Evolutionary conservation across 2,797 vertebrate genomes (phyloP), one percentile per base, ranked within the genome.

Genomic region (Thunnus albacares): DNA sequence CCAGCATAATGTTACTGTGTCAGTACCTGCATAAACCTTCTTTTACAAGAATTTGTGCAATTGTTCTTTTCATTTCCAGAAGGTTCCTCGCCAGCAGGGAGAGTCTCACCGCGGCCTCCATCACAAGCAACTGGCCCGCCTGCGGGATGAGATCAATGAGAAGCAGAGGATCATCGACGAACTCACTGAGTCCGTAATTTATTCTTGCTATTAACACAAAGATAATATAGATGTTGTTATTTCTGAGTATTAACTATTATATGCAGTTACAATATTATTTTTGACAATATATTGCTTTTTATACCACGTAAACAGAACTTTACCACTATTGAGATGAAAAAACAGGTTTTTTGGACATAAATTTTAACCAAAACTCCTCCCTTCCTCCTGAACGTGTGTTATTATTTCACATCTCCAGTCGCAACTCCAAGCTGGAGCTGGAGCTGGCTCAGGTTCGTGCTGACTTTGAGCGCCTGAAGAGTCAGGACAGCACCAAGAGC

Each of bases 81-180:
- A 96, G 93, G 82, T 92, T 8, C 66, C 92, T 85, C 90, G 88
- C 77, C 93, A 96, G 95, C 91, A 93, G 93, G 85, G 94, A 83
- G 95, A 95, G 56, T 87, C 90, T 51, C 96, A 97, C 80, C 96
- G 96, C 0, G 97, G 97, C 76, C 94, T 97, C 64, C 97, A 98
- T 82, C 97, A 98, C 89, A 94, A 96, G 90, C 97, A 98, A 93
- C 94, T 98, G 88, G 96, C 96, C 33, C 96, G 96, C 56, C 96
- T 98, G 87, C 94, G 98, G 18, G 97, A 99, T 5, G 98, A 98
- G 94, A 98, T 98, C 92, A 98, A 98, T 0, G 97, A 98, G 93
- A 97, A 98, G 87, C 98, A 98, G 92, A 96, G 97, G 88, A 94
- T 96, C 84, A 98, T 99, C 1, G 98, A 99, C 9, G 97, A 98